Conservation (phyloP, 2,888 invertebrate genomes). For the Eilema depressum region DNA sequence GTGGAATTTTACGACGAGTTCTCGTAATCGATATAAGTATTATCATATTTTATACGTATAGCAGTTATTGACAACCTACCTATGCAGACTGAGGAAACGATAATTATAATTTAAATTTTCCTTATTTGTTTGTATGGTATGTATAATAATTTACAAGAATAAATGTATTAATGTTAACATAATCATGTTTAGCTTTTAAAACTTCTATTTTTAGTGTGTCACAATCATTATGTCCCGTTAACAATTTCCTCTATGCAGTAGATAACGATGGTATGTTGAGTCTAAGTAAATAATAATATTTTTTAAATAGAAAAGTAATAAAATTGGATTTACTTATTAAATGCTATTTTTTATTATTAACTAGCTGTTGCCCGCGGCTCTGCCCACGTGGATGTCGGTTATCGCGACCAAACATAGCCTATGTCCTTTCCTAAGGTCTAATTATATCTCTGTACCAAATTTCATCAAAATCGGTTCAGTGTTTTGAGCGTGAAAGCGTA, state of each 20-base stretch:
- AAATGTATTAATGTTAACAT: neutral
- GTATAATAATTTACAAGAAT: constrained; percentile 2
- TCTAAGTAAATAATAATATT: neutral
- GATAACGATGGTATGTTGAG: constrained; percentile 29
- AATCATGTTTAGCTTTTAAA: neutral
- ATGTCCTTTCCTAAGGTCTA: too few species aligned
- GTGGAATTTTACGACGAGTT: constrained; percentile 42
- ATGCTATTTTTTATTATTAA: too few species aligned
- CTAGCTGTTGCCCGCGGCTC: too few species aligned
- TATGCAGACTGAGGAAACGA: neutral
- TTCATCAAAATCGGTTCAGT: too few species aligned
- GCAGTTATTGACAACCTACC: neutral
- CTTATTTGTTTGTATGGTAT: constrained; percentile 5
- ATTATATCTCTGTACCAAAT: too few species aligned
- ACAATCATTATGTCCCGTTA: constrained; percentile 35
- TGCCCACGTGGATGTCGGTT: too few species aligned
- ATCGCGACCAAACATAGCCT: too few species aligned
- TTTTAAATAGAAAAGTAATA: neutral
- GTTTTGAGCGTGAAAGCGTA: too few species aligned
- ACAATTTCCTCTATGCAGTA: constrained; percentile 26
- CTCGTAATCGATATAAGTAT: constrained; percentile 34
- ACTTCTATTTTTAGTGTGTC: constrained; percentile 16
- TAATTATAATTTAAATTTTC: constrained; percentile 4
- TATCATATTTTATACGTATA: neutral
- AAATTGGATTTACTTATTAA: neutral